phyloP scores from a whole-genome alignment of 2,888 invertebrate species.

The Gymnosoma rotundatum region DNA sequence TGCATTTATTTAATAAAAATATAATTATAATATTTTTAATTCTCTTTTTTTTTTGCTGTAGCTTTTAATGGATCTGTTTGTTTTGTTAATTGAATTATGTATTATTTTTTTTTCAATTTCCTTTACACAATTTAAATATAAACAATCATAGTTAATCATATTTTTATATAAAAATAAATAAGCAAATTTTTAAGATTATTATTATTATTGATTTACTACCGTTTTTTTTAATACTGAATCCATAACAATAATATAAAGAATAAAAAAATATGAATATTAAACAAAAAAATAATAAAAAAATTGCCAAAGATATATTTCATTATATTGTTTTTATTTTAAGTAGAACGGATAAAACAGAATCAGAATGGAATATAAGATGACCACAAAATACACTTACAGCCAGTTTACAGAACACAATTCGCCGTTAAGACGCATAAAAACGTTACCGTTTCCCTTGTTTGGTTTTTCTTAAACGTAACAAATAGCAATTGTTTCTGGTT shows the following conservation, averaged over 20 bases:
- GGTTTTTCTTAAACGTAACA: too few species aligned
- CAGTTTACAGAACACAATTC: too few species aligned
- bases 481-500: too few species aligned
- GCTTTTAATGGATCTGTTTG: conserved; percentile 56
- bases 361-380: too few species aligned
- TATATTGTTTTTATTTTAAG: conserved; percentile 56
- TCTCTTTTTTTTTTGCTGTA: conserved; percentile 35
- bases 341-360: too few species aligned
- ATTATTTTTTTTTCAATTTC: conserved; percentile 10
- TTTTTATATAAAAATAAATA: conserved; percentile 65
- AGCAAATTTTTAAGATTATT: conserved; percentile 50
- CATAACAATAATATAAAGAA: conserved; percentile 58
- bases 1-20: conserved; percentile 59
- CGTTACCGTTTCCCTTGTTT: too few species aligned
- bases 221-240: conserved; percentile 59
- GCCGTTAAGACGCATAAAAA: too few species aligned
- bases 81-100: conserved; percentile 1
- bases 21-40: conserved; percentile 20
- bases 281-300: conserved; percentile 57
- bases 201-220: conserved; percentile 59
- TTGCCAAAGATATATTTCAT: conserved; percentile 68
- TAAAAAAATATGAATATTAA: conserved; percentile 66
- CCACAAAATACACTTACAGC: too few species aligned
- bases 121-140: conserved; percentile 42
- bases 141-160: conserved; percentile 70